Conservation (phyloP, 1,140 invertebrate genomes). For the Eueides isabella region DNA sequence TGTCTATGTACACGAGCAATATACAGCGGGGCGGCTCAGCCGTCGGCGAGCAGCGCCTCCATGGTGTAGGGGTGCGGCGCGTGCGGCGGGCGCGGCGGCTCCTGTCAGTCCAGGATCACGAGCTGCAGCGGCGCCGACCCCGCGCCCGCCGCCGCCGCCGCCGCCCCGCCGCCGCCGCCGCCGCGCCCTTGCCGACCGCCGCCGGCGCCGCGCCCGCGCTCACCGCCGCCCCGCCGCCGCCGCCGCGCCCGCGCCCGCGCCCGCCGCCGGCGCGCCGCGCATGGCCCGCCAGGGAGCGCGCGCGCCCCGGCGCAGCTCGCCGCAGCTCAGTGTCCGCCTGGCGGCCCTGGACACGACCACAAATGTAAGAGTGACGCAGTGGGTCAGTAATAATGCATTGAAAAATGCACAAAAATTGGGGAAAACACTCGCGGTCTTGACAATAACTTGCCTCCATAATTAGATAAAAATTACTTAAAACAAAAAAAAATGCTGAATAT, state of each 20-base stretch:
- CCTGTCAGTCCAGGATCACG: conserved; percentile 87
- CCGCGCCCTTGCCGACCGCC: conserved; percentile 82
- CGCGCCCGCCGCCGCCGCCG: conserved; percentile 78
- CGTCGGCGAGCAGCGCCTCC: conserved; percentile 82
- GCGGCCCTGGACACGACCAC: conserved; percentile 85
- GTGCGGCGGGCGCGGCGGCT: conserved; percentile 67
- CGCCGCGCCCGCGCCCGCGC: conserved; percentile 85
- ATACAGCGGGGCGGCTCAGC: conserved; percentile 72
- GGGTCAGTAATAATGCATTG: too few species aligned
- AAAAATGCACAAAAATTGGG: background rate
- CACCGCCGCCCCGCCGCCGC: conserved; percentile 64
- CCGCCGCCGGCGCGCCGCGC: conserved; percentile 91
- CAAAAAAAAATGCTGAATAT: too few species aligned
- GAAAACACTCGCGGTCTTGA: too few species aligned
- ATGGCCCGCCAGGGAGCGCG: conserved; percentile 92
- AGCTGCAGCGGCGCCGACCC: conserved; percentile 82
- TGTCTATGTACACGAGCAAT: conserved; percentile 69
- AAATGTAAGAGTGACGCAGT: too few species aligned
- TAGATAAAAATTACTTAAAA: too few species aligned
- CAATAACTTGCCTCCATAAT: too few species aligned
- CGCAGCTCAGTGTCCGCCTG: conserved; percentile 89
- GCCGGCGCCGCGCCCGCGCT: conserved; percentile 82
- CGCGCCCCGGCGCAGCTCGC: conserved; percentile 94
- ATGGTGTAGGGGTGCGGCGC: conserved; percentile 84
- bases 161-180: conserved; percentile 19